Conservation (phyloP, 2,888 invertebrate genomes). For the Meghimatium bilineatum region DNA sequence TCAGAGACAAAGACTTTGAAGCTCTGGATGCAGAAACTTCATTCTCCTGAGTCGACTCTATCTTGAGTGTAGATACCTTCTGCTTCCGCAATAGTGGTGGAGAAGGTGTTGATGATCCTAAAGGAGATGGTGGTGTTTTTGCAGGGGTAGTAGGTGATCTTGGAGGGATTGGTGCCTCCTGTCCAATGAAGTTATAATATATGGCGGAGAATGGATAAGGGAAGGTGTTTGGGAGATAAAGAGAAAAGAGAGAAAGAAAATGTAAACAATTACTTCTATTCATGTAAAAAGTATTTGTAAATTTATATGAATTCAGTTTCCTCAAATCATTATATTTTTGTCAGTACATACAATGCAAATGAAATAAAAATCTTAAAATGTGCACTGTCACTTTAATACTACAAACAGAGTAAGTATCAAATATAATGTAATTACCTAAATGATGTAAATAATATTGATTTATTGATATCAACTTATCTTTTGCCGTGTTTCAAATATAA, state of each 20-base stretch:
- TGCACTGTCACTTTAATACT: too few species aligned
- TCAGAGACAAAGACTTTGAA: neutral
- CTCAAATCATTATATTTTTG: too few species aligned
- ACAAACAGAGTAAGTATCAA: too few species aligned
- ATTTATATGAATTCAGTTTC: neutral
- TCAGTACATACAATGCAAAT: too few species aligned
- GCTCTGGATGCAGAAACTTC: neutral
- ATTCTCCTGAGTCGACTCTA: slow-evolving; percentile 13
- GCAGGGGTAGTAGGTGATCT: slow-evolving; percentile 53
- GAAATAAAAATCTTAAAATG: too few species aligned
- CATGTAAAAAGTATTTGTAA: neutral
- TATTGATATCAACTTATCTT: too few species aligned
- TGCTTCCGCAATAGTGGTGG: slow-evolving; percentile 17
- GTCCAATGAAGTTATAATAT: slow-evolving; percentile 42
- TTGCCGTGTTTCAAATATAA: too few species aligned
- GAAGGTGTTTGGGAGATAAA: slow-evolving; percentile 24
- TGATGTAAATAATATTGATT: too few species aligned
- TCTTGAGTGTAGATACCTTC: neutral
- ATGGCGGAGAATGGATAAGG: slow-evolving; percentile 46
- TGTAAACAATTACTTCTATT: neutral
- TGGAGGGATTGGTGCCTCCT: slow-evolving; percentile 45
- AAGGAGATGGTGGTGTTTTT: slow-evolving; percentile 44
- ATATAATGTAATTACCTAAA: too few species aligned
- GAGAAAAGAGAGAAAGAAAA: neutral
- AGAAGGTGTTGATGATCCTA: slow-evolving; percentile 24